Base-by-base conservation (phyloP, 1,140 invertebrate species). In the Drosophila subpulchrella region DNA sequence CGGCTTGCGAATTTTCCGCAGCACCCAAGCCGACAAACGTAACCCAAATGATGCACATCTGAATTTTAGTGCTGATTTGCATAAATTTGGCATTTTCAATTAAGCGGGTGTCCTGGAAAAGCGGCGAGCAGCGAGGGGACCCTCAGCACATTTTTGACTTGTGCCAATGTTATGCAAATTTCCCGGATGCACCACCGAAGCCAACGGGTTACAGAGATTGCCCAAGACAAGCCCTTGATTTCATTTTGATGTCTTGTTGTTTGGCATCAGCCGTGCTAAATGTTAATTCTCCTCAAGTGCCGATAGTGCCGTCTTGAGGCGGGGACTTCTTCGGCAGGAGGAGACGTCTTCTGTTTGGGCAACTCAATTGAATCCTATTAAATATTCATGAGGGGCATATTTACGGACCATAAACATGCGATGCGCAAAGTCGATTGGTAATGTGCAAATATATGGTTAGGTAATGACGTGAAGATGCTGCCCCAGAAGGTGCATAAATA, bases 161-260 rank as follows among this genome's bases (percentile, higher is more conserved):
- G 86, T 88, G 86, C 88, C 86, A 90, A 78, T 90, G 88, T 90
- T 90, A 90, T 90, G 86, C 80, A 83, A 90, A 90, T 90, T 78
- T 53, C 4, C 34, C 27, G 44, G 46, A 46, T 74, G 44, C 53
- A 66, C 65, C 60, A 75, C 59, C 55, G 41, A 44, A 47, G 8
- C 68, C 53, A 72, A 72, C 32, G 68, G 68, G 66, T 50, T 72
- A 24, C 10, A 36, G 15, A 36, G 51, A 44, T 65, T 32, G 24
- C 54, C 57, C 60, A 47, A 39, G 60, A 59, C 63, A 46, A 57
- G 55, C 50, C 55, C 51, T 67, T 78, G 79, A 88, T 89, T 83
- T 73, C 48, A 74, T 68, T 78, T 89, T 83, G 80, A 89, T 89
- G 79, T 89, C 56, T 74, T 88, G 76, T 84, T 83, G 83, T 88